Percentiles rank a stretch among this genome's conserved stretches.
phyloP scores from a whole-genome alignment of 2,113 vertebrate species.

The Sturnus vulgaris region DNA sequence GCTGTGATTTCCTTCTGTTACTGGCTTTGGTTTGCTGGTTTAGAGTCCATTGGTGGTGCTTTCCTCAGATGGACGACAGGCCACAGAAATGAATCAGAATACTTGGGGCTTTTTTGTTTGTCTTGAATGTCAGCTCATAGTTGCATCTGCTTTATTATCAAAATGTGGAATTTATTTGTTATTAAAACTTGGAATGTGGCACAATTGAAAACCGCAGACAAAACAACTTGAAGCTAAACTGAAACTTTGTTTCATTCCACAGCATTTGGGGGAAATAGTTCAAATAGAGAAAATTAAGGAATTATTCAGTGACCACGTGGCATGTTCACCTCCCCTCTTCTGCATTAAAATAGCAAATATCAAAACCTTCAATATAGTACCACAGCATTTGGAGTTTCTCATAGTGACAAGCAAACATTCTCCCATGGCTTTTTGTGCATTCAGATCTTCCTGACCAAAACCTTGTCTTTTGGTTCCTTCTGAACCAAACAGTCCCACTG shows the following conservation, averaged over 20 bases:
- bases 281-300: neutral
- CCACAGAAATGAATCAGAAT: neutral
- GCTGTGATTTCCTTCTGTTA: neutral
- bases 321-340: neutral
- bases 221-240: neutral
- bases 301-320: neutral
- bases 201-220: neutral
- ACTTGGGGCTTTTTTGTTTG: neutral
- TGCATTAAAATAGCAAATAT: neutral
- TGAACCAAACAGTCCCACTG: neutral
- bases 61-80: neutral
- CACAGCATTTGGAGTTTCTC: neutral
- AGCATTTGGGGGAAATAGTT: neutral
- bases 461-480: neutral
- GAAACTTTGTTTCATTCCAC: neutral
- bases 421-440: neutral
- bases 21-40: neutral
- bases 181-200: neutral
- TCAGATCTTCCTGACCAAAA: neutral
- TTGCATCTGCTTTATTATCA: neutral
- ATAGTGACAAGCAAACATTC: neutral
- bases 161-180: neutral
- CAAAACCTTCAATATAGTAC: neutral
- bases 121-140: neutral
- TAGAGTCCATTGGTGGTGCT: neutral